Evolutionary conservation across 2,888 invertebrate species (phyloP).

Genomic region (Athripsodes cinereus): DNA sequence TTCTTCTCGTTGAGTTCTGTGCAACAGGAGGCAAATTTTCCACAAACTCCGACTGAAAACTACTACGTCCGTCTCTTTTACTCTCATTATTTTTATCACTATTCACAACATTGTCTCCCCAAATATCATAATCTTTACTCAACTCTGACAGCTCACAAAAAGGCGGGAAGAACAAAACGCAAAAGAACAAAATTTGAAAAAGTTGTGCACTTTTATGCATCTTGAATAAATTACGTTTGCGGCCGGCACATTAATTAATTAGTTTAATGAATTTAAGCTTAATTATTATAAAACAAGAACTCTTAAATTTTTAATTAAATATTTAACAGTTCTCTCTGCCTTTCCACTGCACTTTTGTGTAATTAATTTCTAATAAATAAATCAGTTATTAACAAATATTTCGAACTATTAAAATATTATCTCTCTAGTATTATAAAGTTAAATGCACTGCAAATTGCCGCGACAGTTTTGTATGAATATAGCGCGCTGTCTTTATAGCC

Average conservation of each 20-base stretch:
- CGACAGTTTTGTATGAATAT: neutral
- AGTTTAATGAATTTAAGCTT: too few species aligned
- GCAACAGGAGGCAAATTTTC: neutral
- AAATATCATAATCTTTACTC: conserved; percentile 21
- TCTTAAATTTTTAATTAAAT: too few species aligned
- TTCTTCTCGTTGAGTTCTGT: neutral
- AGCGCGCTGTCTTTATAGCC: too few species aligned
- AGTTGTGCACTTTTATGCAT: conserved; percentile 7
- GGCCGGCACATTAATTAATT: neutral
- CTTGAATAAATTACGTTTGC: neutral
- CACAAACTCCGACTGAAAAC: neutral
- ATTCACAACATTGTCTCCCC: conserved; percentile 16
- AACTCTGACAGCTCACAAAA: conserved; percentile 8
- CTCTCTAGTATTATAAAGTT: too few species aligned
- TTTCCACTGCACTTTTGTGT: too few species aligned
- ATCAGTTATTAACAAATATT: too few species aligned
- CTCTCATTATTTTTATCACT: neutral
- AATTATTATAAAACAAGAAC: too few species aligned
- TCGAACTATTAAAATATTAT: too few species aligned
- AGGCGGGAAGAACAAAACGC: conserved; percentile 17
- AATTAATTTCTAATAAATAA: too few species aligned
- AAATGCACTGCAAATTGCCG: too few species aligned
- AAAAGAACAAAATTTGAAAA: conserved; percentile 4
- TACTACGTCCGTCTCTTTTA: neutral
- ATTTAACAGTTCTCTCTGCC: too few species aligned